These are phyloP conservation scores for Zaprionus gabonicus DNA, from an alignment of 1,140 invertebrate genomes.

Conservation along the genomic window DNA sequence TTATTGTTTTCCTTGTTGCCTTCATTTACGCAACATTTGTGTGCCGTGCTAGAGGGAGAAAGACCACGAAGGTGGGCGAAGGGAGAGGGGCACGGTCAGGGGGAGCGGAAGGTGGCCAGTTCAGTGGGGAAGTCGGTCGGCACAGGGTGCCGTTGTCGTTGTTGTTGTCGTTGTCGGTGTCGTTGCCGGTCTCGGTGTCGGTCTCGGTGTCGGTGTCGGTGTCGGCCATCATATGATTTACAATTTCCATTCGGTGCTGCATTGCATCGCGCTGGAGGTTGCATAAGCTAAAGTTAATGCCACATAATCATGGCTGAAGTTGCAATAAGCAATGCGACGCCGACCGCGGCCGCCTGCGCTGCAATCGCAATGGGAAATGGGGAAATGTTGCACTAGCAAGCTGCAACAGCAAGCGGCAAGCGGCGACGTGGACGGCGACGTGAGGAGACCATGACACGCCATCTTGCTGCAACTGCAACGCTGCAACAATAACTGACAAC, in stretches of 20 bases:
- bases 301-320: conserved; percentile 82
- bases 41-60: background rate
- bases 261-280: conserved; percentile 66
- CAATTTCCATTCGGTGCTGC: conserved; percentile 72
- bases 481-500: conserved; percentile 12
- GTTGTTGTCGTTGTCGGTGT: too few species aligned
- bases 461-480: conserved; percentile 44
- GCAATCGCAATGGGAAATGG: conserved; percentile 73
- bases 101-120: background rate
- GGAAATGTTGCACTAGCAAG: conserved; percentile 63
- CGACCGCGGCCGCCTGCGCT: background rate
- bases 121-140: conserved; percentile 14
- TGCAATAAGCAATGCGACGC: conserved; percentile 57
- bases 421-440: background rate
- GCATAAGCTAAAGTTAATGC: conserved; percentile 81
- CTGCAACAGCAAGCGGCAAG: background rate
- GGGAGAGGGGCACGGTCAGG: background rate
- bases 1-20: conserved; percentile 35
- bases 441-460: conserved; percentile 56
- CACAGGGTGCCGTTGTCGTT: background rate
- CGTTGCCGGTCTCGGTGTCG: background rate
- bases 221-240: conserved; percentile 72
- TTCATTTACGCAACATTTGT: conserved; percentile 73
- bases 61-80: background rate
- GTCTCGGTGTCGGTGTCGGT: conserved; percentile 25